Evolutionary conservation across 64 coral and sea anemone species (phyloP), one percentile per base, ranked within the genome.

Genomic region (Astreopora myriophthalma): DNA sequence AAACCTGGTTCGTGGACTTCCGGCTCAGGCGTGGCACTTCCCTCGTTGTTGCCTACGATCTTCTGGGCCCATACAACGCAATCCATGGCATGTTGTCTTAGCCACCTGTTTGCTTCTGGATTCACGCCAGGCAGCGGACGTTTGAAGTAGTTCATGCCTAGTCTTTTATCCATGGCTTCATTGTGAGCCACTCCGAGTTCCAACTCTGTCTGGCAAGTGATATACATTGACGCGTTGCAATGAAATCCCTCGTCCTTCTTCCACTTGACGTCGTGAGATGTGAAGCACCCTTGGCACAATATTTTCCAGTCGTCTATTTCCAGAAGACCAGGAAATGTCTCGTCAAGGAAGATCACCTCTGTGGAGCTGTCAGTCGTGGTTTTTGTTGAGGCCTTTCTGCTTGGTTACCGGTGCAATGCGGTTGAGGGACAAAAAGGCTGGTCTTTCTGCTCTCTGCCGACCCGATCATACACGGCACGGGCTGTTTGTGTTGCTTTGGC

Each of bases 231-330:
- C 1, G 70, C 23, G 3, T 1, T 31, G 26, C 51, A 74, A 12
- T 34, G 3, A 29, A 75, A 88, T 16, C 69, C 69, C n/a, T 73
- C 36, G 6, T 55, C 73, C 3, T 60, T 68, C 36, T 67, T 89
- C 71, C 73, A 89, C 30, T 89, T 89, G 23, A n/a, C 34, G 25
- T 89, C 74, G 52, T 89, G 87, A 10, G 87, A 74, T 1, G 87
- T 79, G 23, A 57, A 79, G 0, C 87, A 57, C 1, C 85, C 85
- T 20, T 86, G 31, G 6, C 73, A 60, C 8, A 33, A 4, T 0
- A 25, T 27, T 42, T 85, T 85, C 81, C 62, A 69, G 13, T 86
- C 84, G 42, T 86, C 84, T 14, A 3, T 12, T 39, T 86, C 84
- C 5, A 86, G 34, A 13, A 71, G 37, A 8, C 8, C 11, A 0